Base-by-base conservation (phyloP, 2,797 vertebrate genomes). In the Thunnus albacares region DNA sequence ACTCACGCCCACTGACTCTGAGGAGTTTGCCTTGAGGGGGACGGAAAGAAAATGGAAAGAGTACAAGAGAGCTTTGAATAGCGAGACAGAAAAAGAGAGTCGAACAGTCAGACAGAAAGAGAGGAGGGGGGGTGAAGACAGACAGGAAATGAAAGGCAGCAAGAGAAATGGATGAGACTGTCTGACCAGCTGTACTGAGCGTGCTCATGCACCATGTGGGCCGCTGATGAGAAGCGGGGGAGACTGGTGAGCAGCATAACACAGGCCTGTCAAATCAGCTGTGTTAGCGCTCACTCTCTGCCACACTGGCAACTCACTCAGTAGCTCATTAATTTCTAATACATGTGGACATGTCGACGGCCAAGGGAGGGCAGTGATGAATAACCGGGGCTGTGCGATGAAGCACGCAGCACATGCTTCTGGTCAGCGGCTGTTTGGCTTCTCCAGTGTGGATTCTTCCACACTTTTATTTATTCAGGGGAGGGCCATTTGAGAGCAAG, bases 121-220 rank as follows among this genome's bases (percentile, higher is more conserved):
- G 63, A 56, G 65, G 33, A 26, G 55, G 33, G 56, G 15, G 71
- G 22, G 77, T 10, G 10, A 58, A 57, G 85, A 82, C 45, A 66
- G 84, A 81, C 58, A 80, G 71, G 66, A 81, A 89, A 82, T 74
- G 75, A 87, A 84, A 87, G 65, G 66, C 68, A 56, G 70, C 47
- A 38, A 68, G 85, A 74, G 74, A 79, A 78, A 57, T 33, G 80
- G 80, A 81, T 80, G 77, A 78, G 66, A 66, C 69, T 28, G 79
- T 87, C 80, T 80, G 89, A 88, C 84, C 87, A 81, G 85, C 81
- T 90, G 87, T 13, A 86, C 75, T 28, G 82, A 90, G 72, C 33
- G 68, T 64, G 80, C 67, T 86, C 86, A 60, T 67, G 70, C 81
- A 67, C 81, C 85, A 82, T 82, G 87, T 87, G 78, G 86, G 82